Base-by-base conservation (phyloP, 2,888 invertebrate species). In the Actias luna region DNA sequence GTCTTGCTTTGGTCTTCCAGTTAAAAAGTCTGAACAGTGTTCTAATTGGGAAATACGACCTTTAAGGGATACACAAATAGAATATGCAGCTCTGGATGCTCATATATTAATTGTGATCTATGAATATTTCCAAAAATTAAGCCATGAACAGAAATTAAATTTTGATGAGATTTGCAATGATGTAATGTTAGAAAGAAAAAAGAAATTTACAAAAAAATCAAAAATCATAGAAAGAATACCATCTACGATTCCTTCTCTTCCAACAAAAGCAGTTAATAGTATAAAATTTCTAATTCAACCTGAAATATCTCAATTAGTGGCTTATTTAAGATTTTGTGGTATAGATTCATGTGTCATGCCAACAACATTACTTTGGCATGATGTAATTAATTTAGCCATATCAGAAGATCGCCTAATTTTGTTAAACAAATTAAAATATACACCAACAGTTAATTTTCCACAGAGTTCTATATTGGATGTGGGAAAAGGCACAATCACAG, bases 41-140 rank as follows among this genome's bases (percentile, higher is more conserved):
- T 97, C 97, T 0, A 97, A 98, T 84, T 98, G 98, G 98, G 96
- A 97, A 77, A 94, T 95, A 71, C 93, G 98, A 70, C 98, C 98
- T 12, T 80, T 98, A 61, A 89, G 97, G 59, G 91, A 93, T 52
- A 95, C 95, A 65, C 98, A 98, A 91, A 94, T 97, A 64, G 84
- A 92, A 55, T 98, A 98, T 92, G 98, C 98, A 65, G 98, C 98
- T 36, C 86, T 98, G 61, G 98, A 99, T 93, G 98, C 98, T 0
- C 96, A 95, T 89, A 97, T 98, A 74, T 92, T 99, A 64, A 83
- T 98, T 71, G 95, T 97, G 88, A 93, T 98, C 42, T 97, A 97
- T 86, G 93, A 95, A 62, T 94, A 94, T 58, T 84, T 98, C 52
- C 89, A 92, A 71, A 85, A 80, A 55, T 62, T 82, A 63, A 87